Evolutionary conservation across 2,888 invertebrate genomes (phyloP), one percentile per base, ranked within the genome.

Genomic region (Mimumesa dahlbomi): DNA sequence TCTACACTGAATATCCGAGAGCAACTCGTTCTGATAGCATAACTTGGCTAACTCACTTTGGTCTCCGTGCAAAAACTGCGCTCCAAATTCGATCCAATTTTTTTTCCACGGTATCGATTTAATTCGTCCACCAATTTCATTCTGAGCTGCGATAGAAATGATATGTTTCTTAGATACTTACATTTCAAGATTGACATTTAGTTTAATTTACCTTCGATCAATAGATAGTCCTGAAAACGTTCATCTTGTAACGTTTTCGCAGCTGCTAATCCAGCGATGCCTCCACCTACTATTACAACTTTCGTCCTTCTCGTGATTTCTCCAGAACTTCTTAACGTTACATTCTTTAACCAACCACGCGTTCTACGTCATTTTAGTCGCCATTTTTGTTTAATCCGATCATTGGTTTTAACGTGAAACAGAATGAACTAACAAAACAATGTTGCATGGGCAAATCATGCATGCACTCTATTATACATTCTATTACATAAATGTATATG

Each of bases 41-140:
- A 92, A 83, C 69, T 90, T 82, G 61, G 90, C 92, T 18, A 93
- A 83, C n/a, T 86, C 83, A 82, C 92, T 93, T 52, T 89, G 83
- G 58, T 91, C 90, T 0, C 93, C 93, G 79, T 93, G 93, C 36
- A 93, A 85, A 92, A 93, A 93, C 82, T 93, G 93, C 0, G 93
- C 93, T 0, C 94, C 93, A 18, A 91, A 76, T 83, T 93, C 93
- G 46, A 93, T 81, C 69, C 90, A 85, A 25, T 85, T 85, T 5
- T 86, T 80, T 49, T 90, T 88, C 71, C 90, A 85, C 4, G 83
- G 70, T 21, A 90, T 65, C 0, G 93, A 91, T 42, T 86, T 77
- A 57, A 93, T 90, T 76, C 93, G 87, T 11, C 93, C 93, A 19
- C 93, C 93, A 14, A 91, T 82, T 73, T 86, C 68, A 50, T 89